phyloP scores from a whole-genome alignment of 2,797 vertebrate species.

The Sebastes iracundus region DNA sequence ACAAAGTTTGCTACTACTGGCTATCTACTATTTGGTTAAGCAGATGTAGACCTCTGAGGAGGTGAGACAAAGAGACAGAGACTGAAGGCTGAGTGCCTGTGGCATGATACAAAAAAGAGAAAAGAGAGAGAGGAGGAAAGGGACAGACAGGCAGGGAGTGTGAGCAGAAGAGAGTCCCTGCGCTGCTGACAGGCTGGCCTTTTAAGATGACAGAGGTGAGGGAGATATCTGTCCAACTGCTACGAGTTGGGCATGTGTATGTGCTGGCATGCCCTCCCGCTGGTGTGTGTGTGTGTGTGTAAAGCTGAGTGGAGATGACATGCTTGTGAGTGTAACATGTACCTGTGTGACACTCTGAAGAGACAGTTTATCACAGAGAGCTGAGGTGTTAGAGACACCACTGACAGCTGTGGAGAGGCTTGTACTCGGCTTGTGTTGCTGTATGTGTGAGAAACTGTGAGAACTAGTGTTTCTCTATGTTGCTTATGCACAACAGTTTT shows the following conservation, averaged over 20 bases:
- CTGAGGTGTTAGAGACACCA: slow-evolving; percentile 38
- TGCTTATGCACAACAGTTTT: neutral
- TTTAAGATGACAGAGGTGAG: slow-evolving; percentile 49
- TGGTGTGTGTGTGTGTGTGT: neutral
- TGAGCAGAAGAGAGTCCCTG: slow-evolving; percentile 3
- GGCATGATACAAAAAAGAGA: neutral
- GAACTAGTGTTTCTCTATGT: neutral
- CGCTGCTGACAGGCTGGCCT: slow-evolving; percentile 37
- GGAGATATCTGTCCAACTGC: slow-evolving; percentile 44
- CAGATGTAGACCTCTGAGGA: slow-evolving; percentile 19
- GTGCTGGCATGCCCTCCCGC: neutral
- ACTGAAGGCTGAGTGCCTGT: neutral
- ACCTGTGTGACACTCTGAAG: slow-evolving; percentile 49
- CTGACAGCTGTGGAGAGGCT: slow-evolving; percentile 36
- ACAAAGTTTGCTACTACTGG: slow-evolving; percentile 10
- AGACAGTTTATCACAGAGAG: slow-evolving; percentile 47
- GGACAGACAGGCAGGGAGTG: slow-evolving; percentile 2
- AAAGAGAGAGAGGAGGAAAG: neutral
- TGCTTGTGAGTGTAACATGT: slow-evolving; percentile 36
- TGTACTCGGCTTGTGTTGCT: slow-evolving; percentile 1
- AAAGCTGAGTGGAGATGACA: slow-evolving; percentile 36
- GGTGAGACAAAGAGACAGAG: slow-evolving; percentile 10
- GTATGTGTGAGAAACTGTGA: neutral
- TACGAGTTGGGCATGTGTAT: neutral
- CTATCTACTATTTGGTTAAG: slow-evolving; percentile 11